These are phyloP conservation scores for Tholera decimalis DNA, from an alignment of 2,888 invertebrate species.

Conservation along the genomic window DNA sequence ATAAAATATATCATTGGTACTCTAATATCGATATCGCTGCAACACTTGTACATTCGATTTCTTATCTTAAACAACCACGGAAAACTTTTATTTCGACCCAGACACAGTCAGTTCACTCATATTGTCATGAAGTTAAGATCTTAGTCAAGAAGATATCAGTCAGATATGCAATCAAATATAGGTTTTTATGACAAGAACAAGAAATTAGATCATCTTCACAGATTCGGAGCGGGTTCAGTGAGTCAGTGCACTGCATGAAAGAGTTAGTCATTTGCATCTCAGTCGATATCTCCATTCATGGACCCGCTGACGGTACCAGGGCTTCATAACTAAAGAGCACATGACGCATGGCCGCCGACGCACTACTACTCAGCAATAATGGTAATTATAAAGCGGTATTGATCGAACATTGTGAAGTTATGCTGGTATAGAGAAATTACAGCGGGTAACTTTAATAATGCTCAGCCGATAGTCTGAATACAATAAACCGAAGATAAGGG, in stretches of 20 bases:
- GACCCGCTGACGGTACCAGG: constrained; percentile 44
- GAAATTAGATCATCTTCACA: constrained; percentile 69
- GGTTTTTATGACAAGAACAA: constrained; percentile 32
- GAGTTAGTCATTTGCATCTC: constrained; percentile 62
- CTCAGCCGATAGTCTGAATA: constrained; percentile 15
- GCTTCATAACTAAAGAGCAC: constrained; percentile 31
- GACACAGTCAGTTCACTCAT: constrained; percentile 4
- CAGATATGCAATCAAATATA: constrained; percentile 26
- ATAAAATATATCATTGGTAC: constrained; percentile 36
- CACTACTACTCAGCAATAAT: constrained; percentile 7
- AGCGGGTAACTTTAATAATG: constrained; percentile 32
- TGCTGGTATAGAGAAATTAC: constrained; percentile 37
- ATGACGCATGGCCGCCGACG: constrained; percentile 38
- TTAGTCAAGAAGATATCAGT: no score
- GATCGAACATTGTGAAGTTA: constrained; percentile 26
- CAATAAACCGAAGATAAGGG: background rate
- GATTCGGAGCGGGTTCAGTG: constrained; percentile 62
- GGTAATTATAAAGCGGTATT: constrained; percentile 22
- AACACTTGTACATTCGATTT: constrained; percentile 37
- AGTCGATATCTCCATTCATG: constrained; percentile 64
- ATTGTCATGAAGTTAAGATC: no score
- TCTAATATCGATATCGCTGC: constrained; percentile 18
- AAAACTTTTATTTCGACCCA: constrained; percentile 8
- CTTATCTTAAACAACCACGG: constrained; percentile 15
- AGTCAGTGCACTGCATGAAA: constrained; percentile 59